Percentiles rank a stretch among this genome's conserved stretches.
Conservation (phyloP, 2,113 vertebrate genomes). For the Oostethus manadensis region DNA sequence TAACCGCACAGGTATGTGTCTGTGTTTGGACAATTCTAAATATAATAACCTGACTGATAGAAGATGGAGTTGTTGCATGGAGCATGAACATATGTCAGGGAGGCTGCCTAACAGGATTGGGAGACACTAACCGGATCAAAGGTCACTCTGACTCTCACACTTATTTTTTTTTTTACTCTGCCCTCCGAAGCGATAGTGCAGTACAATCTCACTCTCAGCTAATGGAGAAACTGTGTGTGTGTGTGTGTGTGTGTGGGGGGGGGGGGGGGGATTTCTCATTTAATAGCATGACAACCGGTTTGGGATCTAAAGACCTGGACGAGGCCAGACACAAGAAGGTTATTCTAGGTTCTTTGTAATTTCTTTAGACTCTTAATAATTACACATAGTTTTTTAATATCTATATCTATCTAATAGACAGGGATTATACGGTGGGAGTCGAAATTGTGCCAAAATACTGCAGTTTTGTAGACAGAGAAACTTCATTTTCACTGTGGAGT, state of each 20-base stretch:
- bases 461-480: background rate
- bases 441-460: background rate
- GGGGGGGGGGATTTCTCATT: conserved; percentile 44
- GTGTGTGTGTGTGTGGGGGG: no score
- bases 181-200: conserved; percentile 20
- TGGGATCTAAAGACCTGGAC: conserved; percentile 40
- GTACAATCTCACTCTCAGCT: conserved; percentile 30
- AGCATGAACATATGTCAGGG: conserved; percentile 43
- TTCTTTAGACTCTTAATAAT: conserved; percentile 4
- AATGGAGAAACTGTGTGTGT: no score
- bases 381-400: background rate
- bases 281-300: conserved; percentile 36
- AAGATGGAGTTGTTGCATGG: conserved; percentile 43
- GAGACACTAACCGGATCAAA: conserved; percentile 59
- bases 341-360: conserved; percentile 12
- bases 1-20: conserved; percentile 2
- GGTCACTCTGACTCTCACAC: conserved; percentile 52
- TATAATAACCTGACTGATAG: conserved; percentile 30
- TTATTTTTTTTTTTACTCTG: conserved; percentile 45
- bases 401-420: no score
- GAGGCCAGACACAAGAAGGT: conserved; percentile 16
- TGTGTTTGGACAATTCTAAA: background rate
- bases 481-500: background rate
- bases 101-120: conserved; percentile 58
- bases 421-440: no score